phyloP scores from a whole-genome alignment of 2,797 vertebrate genomes.

The Oophaga sylvatica region DNA sequence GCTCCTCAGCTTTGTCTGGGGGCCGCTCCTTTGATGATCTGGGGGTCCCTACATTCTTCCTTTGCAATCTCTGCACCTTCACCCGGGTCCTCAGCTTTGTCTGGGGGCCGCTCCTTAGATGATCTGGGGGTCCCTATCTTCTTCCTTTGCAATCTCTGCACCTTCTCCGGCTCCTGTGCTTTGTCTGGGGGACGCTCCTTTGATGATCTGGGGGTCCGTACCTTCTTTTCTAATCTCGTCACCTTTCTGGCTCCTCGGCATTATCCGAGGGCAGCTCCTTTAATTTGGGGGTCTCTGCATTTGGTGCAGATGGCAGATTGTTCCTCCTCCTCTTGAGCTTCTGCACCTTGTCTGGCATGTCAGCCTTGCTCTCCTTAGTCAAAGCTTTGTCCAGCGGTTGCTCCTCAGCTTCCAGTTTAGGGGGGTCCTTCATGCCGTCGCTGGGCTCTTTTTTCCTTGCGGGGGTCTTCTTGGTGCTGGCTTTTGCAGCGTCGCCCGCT shows the following conservation, averaged over 20 bases:
- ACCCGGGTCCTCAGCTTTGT: too few relatives aligned
- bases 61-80: too few relatives aligned
- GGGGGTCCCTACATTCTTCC: too few relatives aligned
- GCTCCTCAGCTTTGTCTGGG: background rate
- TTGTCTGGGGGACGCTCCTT: too few relatives aligned
- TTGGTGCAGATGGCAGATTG: constrained; percentile 40
- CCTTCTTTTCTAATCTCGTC: constrained; percentile 63
- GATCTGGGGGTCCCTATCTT: background rate
- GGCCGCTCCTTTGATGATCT: too few relatives aligned
- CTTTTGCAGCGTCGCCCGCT: constrained; percentile 77
- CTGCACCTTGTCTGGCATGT: constrained; percentile 43
- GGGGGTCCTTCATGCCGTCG: constrained; percentile 51
- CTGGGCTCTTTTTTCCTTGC: constrained; percentile 77
- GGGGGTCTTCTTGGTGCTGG: constrained; percentile 75
- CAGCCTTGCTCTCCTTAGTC: constrained; percentile 7
- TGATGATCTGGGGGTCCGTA: background rate
- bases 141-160: background rate
- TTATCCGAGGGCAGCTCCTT: too few relatives aligned
- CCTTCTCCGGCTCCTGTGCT: too few relatives aligned
- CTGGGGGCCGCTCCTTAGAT: too few relatives aligned
- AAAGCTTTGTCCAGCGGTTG: constrained; percentile 47
- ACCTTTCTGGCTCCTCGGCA: constrained; percentile 33
- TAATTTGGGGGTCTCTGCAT: background rate
- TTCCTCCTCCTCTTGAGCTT: constrained; percentile 65
- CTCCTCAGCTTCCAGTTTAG: background rate